Conservation (phyloP, 2,888 invertebrate genomes). For the Molorchus minor region DNA sequence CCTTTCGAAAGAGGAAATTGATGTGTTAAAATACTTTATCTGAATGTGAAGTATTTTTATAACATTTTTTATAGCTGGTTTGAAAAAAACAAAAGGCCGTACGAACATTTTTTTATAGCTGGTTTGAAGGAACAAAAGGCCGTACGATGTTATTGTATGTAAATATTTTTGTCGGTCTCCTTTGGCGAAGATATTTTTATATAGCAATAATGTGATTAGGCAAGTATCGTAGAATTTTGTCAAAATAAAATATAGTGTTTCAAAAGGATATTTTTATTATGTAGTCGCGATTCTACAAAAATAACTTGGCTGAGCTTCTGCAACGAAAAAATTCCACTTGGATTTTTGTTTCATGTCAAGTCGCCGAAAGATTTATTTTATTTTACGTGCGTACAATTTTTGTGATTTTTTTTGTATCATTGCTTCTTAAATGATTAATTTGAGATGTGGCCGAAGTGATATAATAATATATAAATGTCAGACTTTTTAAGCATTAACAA, state of each 20-base stretch:
- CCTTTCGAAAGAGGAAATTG: no score
- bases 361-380: constrained; percentile 18
- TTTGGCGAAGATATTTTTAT: no score
- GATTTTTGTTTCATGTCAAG: constrained; percentile 24
- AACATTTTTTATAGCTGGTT: no score
- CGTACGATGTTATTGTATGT: no score
- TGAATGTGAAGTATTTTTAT: no score
- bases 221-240: constrained; percentile 1
- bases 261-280: constrained; percentile 25
- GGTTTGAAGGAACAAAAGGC: no score
- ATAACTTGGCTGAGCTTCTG: constrained; percentile 26
- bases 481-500: no score
- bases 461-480: no score
- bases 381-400: not conserved
- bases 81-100: no score
- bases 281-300: constrained; percentile 15
- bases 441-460: not conserved
- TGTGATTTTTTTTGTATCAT: not conserved
- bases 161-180: no score
- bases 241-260: constrained; percentile 17
- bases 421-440: not conserved
- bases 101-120: no score
- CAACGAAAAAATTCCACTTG: constrained; percentile 16
- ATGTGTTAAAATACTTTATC: no score
- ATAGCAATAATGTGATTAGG: not conserved